phyloP scores from a whole-genome alignment of 2,888 invertebrate species.

The Eledone cirrhosa region DNA sequence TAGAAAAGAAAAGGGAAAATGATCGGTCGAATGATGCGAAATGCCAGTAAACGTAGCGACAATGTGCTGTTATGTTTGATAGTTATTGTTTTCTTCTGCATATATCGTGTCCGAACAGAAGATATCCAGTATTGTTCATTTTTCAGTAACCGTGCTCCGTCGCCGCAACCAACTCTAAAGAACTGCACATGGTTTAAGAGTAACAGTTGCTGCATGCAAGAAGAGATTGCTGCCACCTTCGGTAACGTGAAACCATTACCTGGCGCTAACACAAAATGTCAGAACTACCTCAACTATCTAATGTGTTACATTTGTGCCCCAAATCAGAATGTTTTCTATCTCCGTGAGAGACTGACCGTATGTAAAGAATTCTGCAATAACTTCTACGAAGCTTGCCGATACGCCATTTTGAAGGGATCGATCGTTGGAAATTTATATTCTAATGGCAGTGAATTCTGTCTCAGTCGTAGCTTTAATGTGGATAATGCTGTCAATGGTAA shows the following conservation, averaged over 20 bases:
- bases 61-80: no score
- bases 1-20: no score
- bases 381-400: slow-evolving; percentile 63
- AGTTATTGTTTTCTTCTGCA: no score
- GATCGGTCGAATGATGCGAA: no score
- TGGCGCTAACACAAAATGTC: slow-evolving; percentile 64
- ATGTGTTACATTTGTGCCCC: slow-evolving; percentile 68
- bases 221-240: slow-evolving; percentile 66
- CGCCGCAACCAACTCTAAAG: slow-evolving; percentile 62
- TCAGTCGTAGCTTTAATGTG: slow-evolving; percentile 62
- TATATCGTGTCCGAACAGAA: no score
- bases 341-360: slow-evolving; percentile 61
- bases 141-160: slow-evolving; percentile 65
- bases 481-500: slow-evolving; percentile 45
- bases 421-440: slow-evolving; percentile 60
- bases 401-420: slow-evolving; percentile 65
- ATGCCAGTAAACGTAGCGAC: no score
- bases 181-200: slow-evolving; percentile 67
- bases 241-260: slow-evolving; percentile 65
- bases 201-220: slow-evolving; percentile 66
- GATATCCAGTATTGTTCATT: slow-evolving; percentile 61
- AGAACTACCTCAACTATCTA: slow-evolving; percentile 65
- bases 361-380: slow-evolving; percentile 65
- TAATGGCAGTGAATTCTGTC: slow-evolving; percentile 63
- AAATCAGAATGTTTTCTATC: slow-evolving; percentile 63